These are phyloP conservation scores for Mnemiopsis leidyi DNA, from an alignment of 37 sponge, comb jelly and placozoan genomes.

Conservation along the genomic window DNA sequence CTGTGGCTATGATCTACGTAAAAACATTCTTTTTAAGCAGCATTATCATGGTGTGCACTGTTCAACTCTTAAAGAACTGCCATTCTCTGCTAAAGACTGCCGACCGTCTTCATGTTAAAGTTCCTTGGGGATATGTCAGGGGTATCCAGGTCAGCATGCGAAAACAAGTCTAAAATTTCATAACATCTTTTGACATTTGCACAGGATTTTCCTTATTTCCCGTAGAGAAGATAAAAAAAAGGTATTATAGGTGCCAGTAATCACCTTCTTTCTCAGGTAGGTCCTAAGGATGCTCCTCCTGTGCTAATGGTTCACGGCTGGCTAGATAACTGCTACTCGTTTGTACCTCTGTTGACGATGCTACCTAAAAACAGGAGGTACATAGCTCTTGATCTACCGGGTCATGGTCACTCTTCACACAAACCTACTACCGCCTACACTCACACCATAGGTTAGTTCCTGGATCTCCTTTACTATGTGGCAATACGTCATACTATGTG, in stretches of 20 bases:
- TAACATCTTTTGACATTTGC: neutral
- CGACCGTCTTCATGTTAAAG: neutral
- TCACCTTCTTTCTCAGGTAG: slow-evolving; percentile 3
- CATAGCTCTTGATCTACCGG: slow-evolving; percentile 26
- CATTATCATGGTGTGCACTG: neutral
- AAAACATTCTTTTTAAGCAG: too few relatives aligned
- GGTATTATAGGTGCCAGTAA: too few relatives aligned
- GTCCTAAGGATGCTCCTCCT: neutral
- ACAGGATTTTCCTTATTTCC: too few relatives aligned
- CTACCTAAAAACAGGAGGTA: slow-evolving; percentile 5
- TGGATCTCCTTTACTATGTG: too few relatives aligned
- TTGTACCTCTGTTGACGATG: neutral
- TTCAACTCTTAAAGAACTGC: neutral
- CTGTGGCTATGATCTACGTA: too few relatives aligned
- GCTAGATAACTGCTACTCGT: slow-evolving; percentile 56
- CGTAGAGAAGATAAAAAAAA: too few relatives aligned
- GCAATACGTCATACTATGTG: too few relatives aligned
- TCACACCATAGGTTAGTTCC: neutral
- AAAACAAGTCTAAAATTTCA: neutral
- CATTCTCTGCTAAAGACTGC: neutral
- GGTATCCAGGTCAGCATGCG: neutral
- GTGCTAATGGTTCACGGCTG: slow-evolving; percentile 42
- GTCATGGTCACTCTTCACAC: slow-evolving; percentile 28
- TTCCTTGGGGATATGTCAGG: slow-evolving; percentile 46
- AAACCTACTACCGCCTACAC: slow-evolving; percentile 9